These are phyloP conservation scores for Andrena camellia DNA, from an alignment of 2,888 invertebrate species.

Conservation along the genomic window DNA sequence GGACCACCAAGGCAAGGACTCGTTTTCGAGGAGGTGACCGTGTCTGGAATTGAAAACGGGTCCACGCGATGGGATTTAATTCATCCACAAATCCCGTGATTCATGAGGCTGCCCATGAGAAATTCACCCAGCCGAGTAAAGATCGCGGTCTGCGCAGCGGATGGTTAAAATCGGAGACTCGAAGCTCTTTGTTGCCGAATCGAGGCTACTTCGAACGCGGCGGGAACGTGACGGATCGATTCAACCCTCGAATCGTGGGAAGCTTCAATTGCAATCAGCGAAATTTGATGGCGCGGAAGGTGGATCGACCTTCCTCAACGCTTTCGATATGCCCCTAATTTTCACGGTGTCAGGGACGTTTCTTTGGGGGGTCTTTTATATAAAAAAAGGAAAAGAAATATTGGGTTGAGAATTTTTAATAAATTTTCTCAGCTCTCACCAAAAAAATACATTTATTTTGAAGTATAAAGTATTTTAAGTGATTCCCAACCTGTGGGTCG, in stretches of 20 bases:
- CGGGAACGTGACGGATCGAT: constrained; percentile 49
- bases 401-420: not conserved
- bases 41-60: constrained; percentile 81
- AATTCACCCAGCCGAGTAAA: constrained; percentile 53
- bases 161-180: constrained; percentile 37
- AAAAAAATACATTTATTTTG: too few relatives aligned
- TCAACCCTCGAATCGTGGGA: constrained; percentile 47
- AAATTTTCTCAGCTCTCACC: not conserved
- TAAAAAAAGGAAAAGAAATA: not conserved
- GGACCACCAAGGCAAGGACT: constrained; percentile 79
- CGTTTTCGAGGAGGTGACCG: constrained; percentile 75
- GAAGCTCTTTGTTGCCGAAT: constrained; percentile 31
- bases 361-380: not conserved
- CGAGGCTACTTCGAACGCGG: constrained; percentile 1
- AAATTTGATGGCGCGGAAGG: constrained; percentile 22
- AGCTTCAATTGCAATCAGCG: constrained; percentile 44
- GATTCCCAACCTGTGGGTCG: too few relatives aligned
- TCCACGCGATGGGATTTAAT: constrained; percentile 78
- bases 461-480: too few relatives aligned
- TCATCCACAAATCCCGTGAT: constrained; percentile 82
- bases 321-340: not conserved
- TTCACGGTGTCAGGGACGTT: not conserved
- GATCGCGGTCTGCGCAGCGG: constrained; percentile 32
- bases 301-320: not conserved
- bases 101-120: constrained; percentile 75